phyloP scores from a whole-genome alignment of 2,888 invertebrate genomes.

The Ganaspis brasiliensis region DNA sequence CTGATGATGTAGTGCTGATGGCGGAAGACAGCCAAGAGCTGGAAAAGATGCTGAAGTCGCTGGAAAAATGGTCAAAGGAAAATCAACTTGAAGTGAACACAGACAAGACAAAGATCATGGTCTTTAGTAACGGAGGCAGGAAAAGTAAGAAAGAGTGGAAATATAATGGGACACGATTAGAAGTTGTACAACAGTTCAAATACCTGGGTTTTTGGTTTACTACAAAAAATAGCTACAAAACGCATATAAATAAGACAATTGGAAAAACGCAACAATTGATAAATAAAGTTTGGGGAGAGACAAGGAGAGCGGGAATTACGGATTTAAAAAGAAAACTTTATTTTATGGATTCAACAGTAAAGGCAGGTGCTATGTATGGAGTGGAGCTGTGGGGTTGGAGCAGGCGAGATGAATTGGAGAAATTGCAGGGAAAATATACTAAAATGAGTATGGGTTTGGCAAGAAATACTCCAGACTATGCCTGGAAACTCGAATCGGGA shows the following conservation, averaged over 20 bases:
- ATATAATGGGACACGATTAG: conserved; percentile 30
- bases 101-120: conserved; percentile 48
- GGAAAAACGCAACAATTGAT: conserved; percentile 46
- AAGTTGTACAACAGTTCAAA: conserved; percentile 47
- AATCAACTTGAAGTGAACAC: conserved; percentile 47
- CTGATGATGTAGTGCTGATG: not conserved
- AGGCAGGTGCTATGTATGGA: conserved; percentile 42
- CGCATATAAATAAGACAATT: conserved; percentile 28
- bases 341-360: conserved; percentile 47
- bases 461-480: conserved; percentile 44
- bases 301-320: conserved; percentile 43
- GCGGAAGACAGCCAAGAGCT: not conserved
- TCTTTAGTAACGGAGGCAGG: conserved; percentile 50
- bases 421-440: conserved; percentile 42
- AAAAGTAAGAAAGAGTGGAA: conserved; percentile 36
- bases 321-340: conserved; percentile 36
- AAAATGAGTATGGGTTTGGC: conserved; percentile 52
- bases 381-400: conserved; percentile 52
- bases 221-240: conserved; percentile 20
- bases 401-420: conserved; percentile 45
- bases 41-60: conserved; percentile 36
- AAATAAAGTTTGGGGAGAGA: conserved; percentile 50
- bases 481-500: conserved; percentile 18
- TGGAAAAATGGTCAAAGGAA: not conserved
- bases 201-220: conserved; percentile 52